Percentiles rank a stretch among this genome's conserved stretches.
These are phyloP conservation scores for Somateria mollissima DNA, from an alignment of 2,797 vertebrate species.

Conservation along the genomic window DNA sequence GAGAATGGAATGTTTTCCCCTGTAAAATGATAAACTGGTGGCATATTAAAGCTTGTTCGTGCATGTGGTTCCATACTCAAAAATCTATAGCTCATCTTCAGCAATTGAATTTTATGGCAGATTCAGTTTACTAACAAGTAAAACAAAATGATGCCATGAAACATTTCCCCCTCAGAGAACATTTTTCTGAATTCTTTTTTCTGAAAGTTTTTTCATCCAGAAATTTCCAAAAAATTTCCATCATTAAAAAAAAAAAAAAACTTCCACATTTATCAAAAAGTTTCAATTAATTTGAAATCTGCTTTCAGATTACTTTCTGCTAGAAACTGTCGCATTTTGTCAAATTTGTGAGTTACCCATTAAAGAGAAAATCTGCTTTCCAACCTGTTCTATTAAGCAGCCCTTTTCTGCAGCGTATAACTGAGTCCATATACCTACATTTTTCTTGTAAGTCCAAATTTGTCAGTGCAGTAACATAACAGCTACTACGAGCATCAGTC, in stretches of 20 bases:
- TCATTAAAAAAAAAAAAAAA: neutral
- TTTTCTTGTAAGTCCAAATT: neutral
- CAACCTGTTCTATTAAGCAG: neutral
- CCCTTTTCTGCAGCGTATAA: neutral
- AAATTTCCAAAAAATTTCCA: neutral
- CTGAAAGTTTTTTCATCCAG: neutral
- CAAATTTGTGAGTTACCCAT: neutral
- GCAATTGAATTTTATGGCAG: neutral
- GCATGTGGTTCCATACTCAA: neutral
- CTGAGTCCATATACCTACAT: too few relatives aligned
- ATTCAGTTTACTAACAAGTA: neutral
- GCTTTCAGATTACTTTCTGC: neutral
- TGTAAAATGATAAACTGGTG: neutral
- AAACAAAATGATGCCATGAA: neutral
- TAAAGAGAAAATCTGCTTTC: neutral
- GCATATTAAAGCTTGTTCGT: neutral
- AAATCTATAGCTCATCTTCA: neutral
- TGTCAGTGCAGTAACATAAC: accelerated
- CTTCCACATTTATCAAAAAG: neutral
- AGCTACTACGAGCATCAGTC: neutral
- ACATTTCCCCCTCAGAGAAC: neutral
- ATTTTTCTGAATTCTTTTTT: neutral
- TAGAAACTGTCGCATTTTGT: neutral
- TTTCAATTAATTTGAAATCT: neutral
- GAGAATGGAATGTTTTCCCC: neutral